A percentile compares a stretch with the other conserved stretches of the same genome.
Evolutionary conservation across 2,888 invertebrate species (phyloP).

Genomic region (Eledone cirrhosa): DNA sequence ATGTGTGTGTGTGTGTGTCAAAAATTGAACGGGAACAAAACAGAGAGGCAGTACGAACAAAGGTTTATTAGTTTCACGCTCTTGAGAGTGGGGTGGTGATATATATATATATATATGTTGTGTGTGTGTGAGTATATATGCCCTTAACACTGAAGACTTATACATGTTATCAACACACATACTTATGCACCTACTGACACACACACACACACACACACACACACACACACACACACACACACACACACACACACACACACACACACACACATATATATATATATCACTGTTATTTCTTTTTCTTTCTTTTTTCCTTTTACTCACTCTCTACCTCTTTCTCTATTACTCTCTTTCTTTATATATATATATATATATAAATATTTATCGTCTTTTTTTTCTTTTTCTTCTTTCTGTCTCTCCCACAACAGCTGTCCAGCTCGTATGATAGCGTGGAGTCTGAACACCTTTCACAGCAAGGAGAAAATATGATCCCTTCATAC

Average conservation of each 20-base stretch:
- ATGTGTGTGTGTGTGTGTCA: too few species aligned
- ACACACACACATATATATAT: neutral
- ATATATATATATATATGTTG: too few species aligned
- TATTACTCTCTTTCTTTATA: neutral
- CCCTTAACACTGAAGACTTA: too few species aligned
- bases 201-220: neutral
- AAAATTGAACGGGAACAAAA: too few species aligned
- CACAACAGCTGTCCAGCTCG: slow-evolving; percentile 21
- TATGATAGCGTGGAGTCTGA: slow-evolving; percentile 19
- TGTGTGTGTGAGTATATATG: too few species aligned
- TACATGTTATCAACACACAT: too few species aligned
- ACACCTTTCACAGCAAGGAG: slow-evolving; percentile 21
- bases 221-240: neutral
- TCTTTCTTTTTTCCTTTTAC: neutral
- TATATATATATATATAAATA: neutral
- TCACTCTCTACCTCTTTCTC: neutral
- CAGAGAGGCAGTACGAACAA: too few species aligned
- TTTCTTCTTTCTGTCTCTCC: slow-evolving; percentile 4
- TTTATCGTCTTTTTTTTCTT: neutral
- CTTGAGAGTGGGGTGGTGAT: too few species aligned
- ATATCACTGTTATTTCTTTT: neutral
- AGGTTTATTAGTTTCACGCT: too few species aligned
- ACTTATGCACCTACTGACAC: neutral
- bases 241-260: neutral
- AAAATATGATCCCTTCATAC: slow-evolving; percentile 16